phyloP scores from a whole-genome alignment of 1,140 invertebrate species.

The Cardiocondyla obscurior region DNA sequence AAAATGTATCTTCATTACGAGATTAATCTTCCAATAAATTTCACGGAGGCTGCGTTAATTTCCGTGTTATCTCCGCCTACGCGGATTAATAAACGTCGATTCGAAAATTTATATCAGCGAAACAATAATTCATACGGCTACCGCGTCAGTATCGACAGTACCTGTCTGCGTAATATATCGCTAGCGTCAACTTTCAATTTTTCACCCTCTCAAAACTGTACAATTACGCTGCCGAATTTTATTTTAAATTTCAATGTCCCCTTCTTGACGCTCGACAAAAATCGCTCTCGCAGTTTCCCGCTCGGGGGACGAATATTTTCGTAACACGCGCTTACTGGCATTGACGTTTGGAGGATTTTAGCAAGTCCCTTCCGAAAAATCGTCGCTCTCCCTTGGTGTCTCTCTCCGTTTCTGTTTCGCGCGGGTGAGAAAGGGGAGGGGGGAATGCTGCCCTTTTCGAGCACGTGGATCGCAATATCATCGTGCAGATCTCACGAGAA shows the following conservation, averaged over 20 bases:
- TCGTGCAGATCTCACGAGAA: slow-evolving; percentile 75
- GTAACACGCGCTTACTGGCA: slow-evolving; percentile 6
- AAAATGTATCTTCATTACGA: slow-evolving; percentile 20
- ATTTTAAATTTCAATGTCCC: not conserved
- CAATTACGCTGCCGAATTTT: not conserved
- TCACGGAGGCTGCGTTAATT: not conserved
- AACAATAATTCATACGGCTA: not conserved
- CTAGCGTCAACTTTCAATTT: not conserved
- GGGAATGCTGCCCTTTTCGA: slow-evolving; percentile 62
- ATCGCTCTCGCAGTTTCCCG: not conserved
- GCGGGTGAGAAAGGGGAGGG: no score
- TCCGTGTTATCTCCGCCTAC: not conserved
- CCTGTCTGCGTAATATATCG: not conserved
- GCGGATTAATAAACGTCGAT: not conserved
- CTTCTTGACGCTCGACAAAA: not conserved
- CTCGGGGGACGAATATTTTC: not conserved
- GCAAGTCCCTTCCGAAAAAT: slow-evolving; percentile 31
- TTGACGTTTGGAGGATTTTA: slow-evolving; percentile 27
- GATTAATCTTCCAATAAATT: slow-evolving; percentile 36
- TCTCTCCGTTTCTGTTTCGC: slow-evolving; percentile 47
- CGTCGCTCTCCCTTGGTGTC: slow-evolving; percentile 10
- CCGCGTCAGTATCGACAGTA: not conserved
- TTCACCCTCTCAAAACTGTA: not conserved
- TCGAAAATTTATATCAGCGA: not conserved
- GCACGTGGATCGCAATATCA: slow-evolving; percentile 73